These are phyloP conservation scores for Conopomorpha cramerella DNA, from an alignment of 1,140 invertebrate species.

Conservation along the genomic window DNA sequence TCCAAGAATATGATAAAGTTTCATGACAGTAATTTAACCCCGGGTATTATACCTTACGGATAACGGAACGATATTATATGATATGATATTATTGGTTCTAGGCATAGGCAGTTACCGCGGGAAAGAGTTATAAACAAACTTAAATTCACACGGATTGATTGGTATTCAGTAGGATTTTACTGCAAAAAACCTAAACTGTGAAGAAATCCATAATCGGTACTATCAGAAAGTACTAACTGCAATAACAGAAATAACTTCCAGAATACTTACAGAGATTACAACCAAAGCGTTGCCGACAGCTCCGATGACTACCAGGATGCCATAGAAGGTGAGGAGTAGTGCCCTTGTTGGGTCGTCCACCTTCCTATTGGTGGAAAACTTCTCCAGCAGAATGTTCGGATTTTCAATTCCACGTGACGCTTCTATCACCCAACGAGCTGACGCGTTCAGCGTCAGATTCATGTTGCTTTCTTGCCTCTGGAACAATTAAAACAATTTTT, in stretches of 20 bases:
- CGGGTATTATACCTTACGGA: too few relatives aligned
- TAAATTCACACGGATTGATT: too few relatives aligned
- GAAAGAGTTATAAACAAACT: too few relatives aligned
- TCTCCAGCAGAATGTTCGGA: conserved; percentile 60
- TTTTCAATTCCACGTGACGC: conserved; percentile 44
- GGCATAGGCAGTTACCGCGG: too few relatives aligned
- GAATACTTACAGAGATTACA: conserved; percentile 69
- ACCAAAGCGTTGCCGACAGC: conserved; percentile 80
- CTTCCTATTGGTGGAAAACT: conserved; percentile 67
- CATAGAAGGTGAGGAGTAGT: conserved; percentile 71
- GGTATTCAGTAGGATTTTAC: too few relatives aligned
- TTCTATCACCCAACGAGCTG: conserved; percentile 46
- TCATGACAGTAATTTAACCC: too few relatives aligned
- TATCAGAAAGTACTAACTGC: too few relatives aligned
- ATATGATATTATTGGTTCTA: too few relatives aligned
- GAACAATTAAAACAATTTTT: conserved; percentile 15
- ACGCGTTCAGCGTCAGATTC: conserved; percentile 36
- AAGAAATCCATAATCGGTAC: too few relatives aligned
- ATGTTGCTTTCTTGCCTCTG: conserved; percentile 35
- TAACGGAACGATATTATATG: too few relatives aligned
- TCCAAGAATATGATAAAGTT: too few relatives aligned
- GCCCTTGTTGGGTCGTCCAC: conserved; percentile 69
- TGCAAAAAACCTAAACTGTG: too few relatives aligned
- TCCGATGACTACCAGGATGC: conserved; percentile 76
- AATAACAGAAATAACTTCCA: conserved; percentile 6